Base-by-base conservation (phyloP, 2,113 vertebrate species). In the Dasypus novemcinctus region DNA sequence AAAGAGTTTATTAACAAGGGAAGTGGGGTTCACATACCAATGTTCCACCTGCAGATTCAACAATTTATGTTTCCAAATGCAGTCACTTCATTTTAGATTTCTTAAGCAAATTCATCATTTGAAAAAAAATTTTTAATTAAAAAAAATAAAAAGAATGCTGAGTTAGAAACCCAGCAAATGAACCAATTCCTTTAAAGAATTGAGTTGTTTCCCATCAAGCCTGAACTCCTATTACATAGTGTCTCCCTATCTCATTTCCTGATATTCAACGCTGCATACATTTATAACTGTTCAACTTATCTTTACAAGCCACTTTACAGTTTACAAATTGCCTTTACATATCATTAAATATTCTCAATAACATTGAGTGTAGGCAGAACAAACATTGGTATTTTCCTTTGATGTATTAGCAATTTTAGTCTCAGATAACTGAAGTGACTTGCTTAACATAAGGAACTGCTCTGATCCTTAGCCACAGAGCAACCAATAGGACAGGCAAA, bases 41-140 rank as follows among this genome's bases (percentile, higher is more conserved):
- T 52, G 15, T 52, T 76, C 25, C 72, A 92, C 83, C n/a, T 1
- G 0, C 82, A 88, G 84, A 95, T 85, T 74, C 41, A 79, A 46
- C 6, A 82, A 63, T 27, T 54, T 81, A 7, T 46, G 33, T 41
- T 92, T 96, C 91, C 38, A 71, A 78, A 80, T 49, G 27, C 21
- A 79, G 36, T n/a, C 54, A 27, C 81, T 94, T 95, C 90, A 54
- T 91, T 91, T 79, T 31, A 33, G 10, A 74, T 59, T 90, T 95
- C 68, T 17, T 75, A 57, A 76, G 87, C 7, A 89, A 87, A 94
- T 80, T 59, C 6, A 87, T 59, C 49, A 90, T 66, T 88, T 78
- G 17, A 57, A 8, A 68, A 69, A 93, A 83, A 57, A 36, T n/a
- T n/a, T n/a, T n/a, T n/a, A n/a, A n/a, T n/a, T n/a, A 43, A 68